Base-by-base conservation (phyloP, 2,888 invertebrate genomes). In the Clunio marinus region DNA sequence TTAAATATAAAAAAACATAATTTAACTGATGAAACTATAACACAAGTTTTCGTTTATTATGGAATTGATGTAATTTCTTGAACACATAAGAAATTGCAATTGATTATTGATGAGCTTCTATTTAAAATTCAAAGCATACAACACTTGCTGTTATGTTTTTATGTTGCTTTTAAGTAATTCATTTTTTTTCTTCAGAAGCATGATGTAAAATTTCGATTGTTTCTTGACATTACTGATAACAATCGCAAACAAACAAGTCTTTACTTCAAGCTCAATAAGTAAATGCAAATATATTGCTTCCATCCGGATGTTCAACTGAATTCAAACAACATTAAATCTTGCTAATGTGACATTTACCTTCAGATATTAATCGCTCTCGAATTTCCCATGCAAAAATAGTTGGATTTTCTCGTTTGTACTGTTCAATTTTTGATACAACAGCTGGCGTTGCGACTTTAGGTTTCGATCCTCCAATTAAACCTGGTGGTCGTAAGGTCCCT, bases 321-420 rank as follows among this genome's bases (percentile, higher is more conserved):
- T 1, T 15, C 51, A 15, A 17, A 8, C n/a, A 41, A 17, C 20
- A 51, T 51, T 51, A 20, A n/a, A 51, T 51, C 51, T 51, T 51
- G 41, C 46, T 45, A 63, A 60, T 60, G 60, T 41, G 60, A 60
- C 60, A 74, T 81, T 85, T 84, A 96, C 96, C 95, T 89, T 97
- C 96, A 71, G 93, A 91, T 75, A 97, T 93, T 71, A 97, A 88
- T 78, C 95, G 85, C 81, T 98, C 97, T 69, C 97, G 84, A 73
- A 97, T 97, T 84, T 98, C 97, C 97, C 97, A 98, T 58, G 97
- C 97, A 79, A 97, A 98, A 76, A 97, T 96, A 70, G 97, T 97
- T 2, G 97, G 96, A 80, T 97, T 97, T 79, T 97, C 96, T 73
- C 95, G 81, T 82, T 97, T 97, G 85, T 97, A 96, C 80, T 96